These are phyloP conservation scores for Thalpophila matura DNA, from an alignment of 2,888 invertebrate species.

Conservation along the genomic window DNA sequence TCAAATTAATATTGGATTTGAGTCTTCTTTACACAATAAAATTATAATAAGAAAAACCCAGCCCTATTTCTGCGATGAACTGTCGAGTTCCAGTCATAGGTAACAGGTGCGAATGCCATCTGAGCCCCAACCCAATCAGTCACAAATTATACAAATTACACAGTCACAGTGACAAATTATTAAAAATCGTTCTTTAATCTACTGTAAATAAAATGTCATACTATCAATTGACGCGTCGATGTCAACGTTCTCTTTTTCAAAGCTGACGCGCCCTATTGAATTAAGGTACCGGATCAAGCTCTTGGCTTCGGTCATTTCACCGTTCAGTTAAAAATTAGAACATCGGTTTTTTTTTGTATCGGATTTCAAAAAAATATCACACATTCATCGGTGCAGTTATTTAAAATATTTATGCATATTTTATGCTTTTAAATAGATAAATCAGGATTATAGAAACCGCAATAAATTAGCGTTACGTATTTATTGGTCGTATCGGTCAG, in stretches of 20 bases:
- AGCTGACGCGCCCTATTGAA: constrained; percentile 18
- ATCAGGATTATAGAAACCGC: neutral
- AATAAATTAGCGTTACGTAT: constrained; percentile 27
- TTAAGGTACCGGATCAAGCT: constrained; percentile 18
- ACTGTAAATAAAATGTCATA: constrained; percentile 8
- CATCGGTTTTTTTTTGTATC: constrained; percentile 18
- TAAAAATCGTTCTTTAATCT: neutral
- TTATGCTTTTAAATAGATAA: neutral
- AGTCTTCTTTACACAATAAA: too few relatives aligned
- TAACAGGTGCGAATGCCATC: too few relatives aligned
- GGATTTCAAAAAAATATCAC: constrained; percentile 3
- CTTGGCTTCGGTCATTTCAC: constrained; percentile 33
- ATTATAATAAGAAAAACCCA: too few relatives aligned
- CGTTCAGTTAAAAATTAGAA: constrained; percentile 16
- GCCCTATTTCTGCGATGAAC: too few relatives aligned
- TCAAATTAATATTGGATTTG: too few relatives aligned
- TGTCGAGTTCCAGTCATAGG: too few relatives aligned
- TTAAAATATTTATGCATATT: neutral
- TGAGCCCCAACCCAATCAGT: too few relatives aligned
- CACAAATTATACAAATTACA: too few relatives aligned
- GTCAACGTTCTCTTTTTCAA: constrained; percentile 25
- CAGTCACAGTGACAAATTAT: too few relatives aligned
- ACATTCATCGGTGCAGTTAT: neutral
- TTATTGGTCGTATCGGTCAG: constrained; percentile 4
- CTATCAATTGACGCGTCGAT: constrained; percentile 19